These are phyloP conservation scores for Ochlodes sylvanus DNA, from an alignment of 2,888 invertebrate genomes.

Conservation along the genomic window DNA sequence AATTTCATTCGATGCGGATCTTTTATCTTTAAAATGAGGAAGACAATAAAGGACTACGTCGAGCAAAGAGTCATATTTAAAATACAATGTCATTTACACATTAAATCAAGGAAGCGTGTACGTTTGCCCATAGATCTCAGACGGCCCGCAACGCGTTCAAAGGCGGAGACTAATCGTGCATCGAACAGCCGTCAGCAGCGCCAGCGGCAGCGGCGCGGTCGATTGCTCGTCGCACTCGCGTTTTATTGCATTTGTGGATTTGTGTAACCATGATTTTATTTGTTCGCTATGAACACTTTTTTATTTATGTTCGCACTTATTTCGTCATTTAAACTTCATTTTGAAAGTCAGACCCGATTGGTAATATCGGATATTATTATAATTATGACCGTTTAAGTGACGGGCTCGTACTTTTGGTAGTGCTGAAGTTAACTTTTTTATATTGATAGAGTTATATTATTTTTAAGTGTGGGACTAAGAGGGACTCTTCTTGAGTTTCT, in stretches of 20 bases:
- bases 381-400: too few species aligned
- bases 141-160: conserved; percentile 17
- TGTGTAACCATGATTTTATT: not conserved
- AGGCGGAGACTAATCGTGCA: conserved; percentile 14
- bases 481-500: too few species aligned
- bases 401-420: too few species aligned
- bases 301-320: too few species aligned
- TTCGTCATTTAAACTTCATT: too few species aligned
- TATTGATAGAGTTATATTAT: too few species aligned
- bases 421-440: too few species aligned
- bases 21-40: not conserved
- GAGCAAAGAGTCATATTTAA: conserved; percentile 1
- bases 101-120: conserved; percentile 30
- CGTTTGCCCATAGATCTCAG: conserved; percentile 27
- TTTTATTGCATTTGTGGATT: conserved; percentile 3
- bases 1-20: too few species aligned
- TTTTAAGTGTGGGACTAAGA: too few species aligned
- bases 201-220: not conserved
- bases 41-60: not conserved
- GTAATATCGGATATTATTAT: too few species aligned
- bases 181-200: conserved; percentile 2
- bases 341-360: too few species aligned
- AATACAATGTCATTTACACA: conserved; percentile 24
- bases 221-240: conserved; percentile 20
- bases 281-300: not conserved